These are phyloP conservation scores for Leptarthrus brevirostris DNA, from an alignment of 2,888 invertebrate species.

Conservation along the genomic window DNA sequence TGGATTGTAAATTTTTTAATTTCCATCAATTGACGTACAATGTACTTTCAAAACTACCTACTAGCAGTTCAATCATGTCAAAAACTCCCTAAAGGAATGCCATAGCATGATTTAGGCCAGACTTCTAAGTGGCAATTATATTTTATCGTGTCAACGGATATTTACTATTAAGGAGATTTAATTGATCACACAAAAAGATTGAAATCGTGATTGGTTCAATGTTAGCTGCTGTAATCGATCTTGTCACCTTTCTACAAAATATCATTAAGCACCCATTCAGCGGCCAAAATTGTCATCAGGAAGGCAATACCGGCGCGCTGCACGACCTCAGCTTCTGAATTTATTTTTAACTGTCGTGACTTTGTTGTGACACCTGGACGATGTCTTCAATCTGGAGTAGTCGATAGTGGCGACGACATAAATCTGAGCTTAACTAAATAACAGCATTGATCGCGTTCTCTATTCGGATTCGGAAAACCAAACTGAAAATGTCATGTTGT, in stretches of 20 bases:
- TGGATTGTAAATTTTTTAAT: too few relatives aligned
- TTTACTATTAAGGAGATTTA: constrained; percentile 19
- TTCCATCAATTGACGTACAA: too few relatives aligned
- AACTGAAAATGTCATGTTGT: constrained; percentile 21
- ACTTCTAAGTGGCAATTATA: constrained; percentile 35
- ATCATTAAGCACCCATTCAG: constrained; percentile 32
- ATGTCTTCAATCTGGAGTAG: constrained; percentile 43
- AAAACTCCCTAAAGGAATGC: too few relatives aligned
- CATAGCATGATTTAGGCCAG: too few relatives aligned
- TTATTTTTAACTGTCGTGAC: constrained; percentile 38
- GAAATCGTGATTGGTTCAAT: constrained; percentile 23
- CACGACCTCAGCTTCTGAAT: constrained; percentile 38
- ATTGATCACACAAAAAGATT: constrained; percentile 28
- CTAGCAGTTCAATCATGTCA: too few relatives aligned
- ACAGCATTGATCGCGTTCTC: constrained; percentile 15
- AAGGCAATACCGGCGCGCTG: constrained; percentile 4
- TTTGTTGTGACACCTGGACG: constrained; percentile 35
- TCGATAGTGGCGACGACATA: constrained; percentile 32
- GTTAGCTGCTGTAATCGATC: constrained; percentile 10
- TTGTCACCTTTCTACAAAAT: constrained; percentile 36
- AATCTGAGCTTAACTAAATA: constrained; percentile 25
- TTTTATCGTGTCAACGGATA: constrained; percentile 17
- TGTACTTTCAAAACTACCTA: too few relatives aligned
- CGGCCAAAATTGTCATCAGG: background rate
- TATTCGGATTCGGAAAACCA: background rate